Conservation (phyloP, 2,113 vertebrate species). For the Cricetomys ansorgei region DNA sequence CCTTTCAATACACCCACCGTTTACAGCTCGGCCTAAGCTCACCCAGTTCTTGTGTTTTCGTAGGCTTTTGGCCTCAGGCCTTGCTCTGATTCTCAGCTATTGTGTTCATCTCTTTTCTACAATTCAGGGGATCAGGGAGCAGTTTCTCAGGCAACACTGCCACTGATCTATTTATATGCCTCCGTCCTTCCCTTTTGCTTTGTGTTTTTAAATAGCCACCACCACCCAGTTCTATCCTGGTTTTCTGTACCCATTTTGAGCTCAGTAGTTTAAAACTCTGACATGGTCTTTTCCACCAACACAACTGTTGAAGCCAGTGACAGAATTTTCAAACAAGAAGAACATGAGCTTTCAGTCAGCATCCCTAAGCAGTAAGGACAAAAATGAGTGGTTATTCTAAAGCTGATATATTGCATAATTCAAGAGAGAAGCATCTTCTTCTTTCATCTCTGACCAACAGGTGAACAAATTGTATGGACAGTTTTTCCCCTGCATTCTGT, state of each 20-base stretch:
- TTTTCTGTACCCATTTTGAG: neutral
- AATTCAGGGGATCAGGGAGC: constrained; percentile 7
- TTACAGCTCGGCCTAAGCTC: neutral
- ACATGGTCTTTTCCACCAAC: neutral
- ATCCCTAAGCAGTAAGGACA: neutral
- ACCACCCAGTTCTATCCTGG: neutral
- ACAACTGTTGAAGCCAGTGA: neutral
- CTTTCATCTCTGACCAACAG: neutral
- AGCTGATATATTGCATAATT: neutral
- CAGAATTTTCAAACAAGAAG: neutral
- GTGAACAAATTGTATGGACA: constrained; percentile 28
- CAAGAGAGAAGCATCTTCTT: neutral
- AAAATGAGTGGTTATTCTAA: constrained; percentile 21
- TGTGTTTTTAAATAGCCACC: constrained; percentile 41
- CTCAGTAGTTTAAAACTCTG: neutral
- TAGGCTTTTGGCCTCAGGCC: neutral
- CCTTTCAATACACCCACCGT: neutral
- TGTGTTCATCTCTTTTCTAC: constrained; percentile 36
- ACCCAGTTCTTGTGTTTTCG: constrained; percentile 6
- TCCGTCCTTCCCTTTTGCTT: neutral
- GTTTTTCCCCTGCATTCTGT: neutral
- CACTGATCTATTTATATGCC: constrained; percentile 50
- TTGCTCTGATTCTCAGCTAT: constrained; percentile 30
- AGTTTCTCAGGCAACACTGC: constrained; percentile 48
- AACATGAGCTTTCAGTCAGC: neutral